Percentiles rank a stretch among this genome's conserved stretches.
Evolutionary conservation across 2,888 invertebrate species (phyloP).

Genomic region (Amaurobius ferox): DNA sequence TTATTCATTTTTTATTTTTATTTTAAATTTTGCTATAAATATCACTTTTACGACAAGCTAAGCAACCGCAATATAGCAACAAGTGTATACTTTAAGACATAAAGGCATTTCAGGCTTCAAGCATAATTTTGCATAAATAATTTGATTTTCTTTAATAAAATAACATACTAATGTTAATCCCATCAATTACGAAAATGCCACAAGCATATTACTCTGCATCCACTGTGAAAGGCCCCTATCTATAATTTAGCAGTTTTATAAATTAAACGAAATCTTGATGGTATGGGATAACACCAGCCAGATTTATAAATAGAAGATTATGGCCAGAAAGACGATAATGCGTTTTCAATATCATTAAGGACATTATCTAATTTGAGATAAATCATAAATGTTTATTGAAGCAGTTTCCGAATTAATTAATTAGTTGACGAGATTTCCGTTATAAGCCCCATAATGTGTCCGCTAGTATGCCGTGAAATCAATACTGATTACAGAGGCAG

Average conservation of each 20-base stretch:
- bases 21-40: no score
- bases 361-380: constrained; percentile 34
- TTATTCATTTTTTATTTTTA: no score
- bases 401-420: constrained; percentile 53
- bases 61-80: no score
- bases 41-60: no score
- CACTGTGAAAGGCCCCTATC: background rate
- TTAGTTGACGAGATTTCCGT: constrained; percentile 43
- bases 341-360: constrained; percentile 14
- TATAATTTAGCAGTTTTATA: background rate
- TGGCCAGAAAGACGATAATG: constrained; percentile 21
- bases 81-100: no score
- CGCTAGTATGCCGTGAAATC: background rate
- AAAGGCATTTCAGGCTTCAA: no score
- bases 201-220: no score
- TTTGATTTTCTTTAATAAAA: no score
- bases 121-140: no score
- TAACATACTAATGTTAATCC: no score
- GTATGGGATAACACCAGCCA: background rate
- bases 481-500: background rate
- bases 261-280: background rate
- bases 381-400: constrained; percentile 54
- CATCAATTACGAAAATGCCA: no score
- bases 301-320: background rate
- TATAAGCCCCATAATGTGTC: constrained; percentile 11